Evolutionary conservation across 35 echinoderm and acorn worm species (phyloP), one percentile per base, ranked within the genome.

Genomic region (Apostichopus parvimensis): DNA sequence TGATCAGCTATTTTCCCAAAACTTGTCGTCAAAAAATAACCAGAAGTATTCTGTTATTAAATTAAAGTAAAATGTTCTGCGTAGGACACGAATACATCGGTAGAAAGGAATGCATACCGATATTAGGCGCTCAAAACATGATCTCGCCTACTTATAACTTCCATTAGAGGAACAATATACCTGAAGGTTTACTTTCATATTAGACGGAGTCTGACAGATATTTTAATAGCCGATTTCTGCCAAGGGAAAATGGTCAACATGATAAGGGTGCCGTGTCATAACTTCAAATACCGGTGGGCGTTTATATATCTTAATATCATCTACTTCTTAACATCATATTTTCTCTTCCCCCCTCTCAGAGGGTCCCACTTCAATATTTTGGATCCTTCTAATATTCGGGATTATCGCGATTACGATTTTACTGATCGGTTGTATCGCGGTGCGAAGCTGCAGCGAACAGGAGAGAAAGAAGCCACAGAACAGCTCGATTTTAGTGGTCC

Each of bases 401-500:
- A 59, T 91, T 10, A 73, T 79, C 8, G 52, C 54, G 12, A 57
- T 91, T 15, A 79, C 73, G 70, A 26, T 91, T 77, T 79, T 91
- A 57, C 24, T 91, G 18, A 79, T 91, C 45, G 89, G 89, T 79
- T 91, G 89, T 59, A 91, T 79, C 24, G 86, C 86, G 68, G 68
- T 88, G 15, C 71, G 71, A 79, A 78, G 77, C 24, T 79, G 89
- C 21, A 79, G 77, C 89, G 55, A 91, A 25, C 17, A 28, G 14
- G 89, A 91, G 86, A 11, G 25, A 10, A 88, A 88, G 17, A 88
- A 88, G 5, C 1, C 45, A 2, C 8, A 54, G 52, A 68, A 17
- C 17, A n/a, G 5, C 9, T 25, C 60, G 55, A 88, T 73, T 4
- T 14, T 88, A 45, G 21, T 72, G 8, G 86, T 88, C 25, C 60